phyloP scores from a whole-genome alignment of 1,140 invertebrate genomes.

The Dermatophagoides farinae region DNA sequence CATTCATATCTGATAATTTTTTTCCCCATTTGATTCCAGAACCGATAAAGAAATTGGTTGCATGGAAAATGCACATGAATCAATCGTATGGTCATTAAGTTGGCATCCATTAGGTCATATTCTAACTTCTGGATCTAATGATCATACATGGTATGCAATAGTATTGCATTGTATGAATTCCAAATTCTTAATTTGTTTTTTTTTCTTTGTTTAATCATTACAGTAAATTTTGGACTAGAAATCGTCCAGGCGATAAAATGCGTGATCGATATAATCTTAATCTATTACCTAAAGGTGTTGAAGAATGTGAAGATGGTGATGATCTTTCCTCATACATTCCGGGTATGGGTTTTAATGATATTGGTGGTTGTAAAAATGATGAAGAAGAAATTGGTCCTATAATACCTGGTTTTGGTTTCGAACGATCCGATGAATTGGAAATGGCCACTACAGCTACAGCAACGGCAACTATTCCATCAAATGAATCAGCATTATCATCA shows the following conservation, averaged over 20 bases:
- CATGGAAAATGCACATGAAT: slow-evolving; percentile 95
- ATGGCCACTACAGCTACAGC: slow-evolving; percentile 14
- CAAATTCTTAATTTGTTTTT: neutral
- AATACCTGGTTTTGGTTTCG: slow-evolving; percentile 57
- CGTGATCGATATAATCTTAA: slow-evolving; percentile 89
- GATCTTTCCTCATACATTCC: slow-evolving; percentile 41
- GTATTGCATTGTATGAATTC: neutral
- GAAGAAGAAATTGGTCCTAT: slow-evolving; percentile 28
- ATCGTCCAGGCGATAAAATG: slow-evolving; percentile 92
- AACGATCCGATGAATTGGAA: slow-evolving; percentile 29
- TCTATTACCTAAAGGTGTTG: slow-evolving; percentile 50
- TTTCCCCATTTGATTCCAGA: slow-evolving; percentile 31
- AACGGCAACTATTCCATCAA: slow-evolving; percentile 39
- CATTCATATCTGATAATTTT: slow-evolving; percentile 7
- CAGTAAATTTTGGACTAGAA: slow-evolving; percentile 94
- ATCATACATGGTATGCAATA: slow-evolving; percentile 54
- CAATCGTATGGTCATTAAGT: slow-evolving; percentile 91
- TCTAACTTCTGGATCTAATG: slow-evolving; percentile 89
- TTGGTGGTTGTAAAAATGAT: slow-evolving; percentile 16
- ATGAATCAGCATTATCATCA: neutral
- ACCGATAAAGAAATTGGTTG: slow-evolving; percentile 93
- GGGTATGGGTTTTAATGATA: slow-evolving; percentile 81
- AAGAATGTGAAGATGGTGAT: slow-evolving; percentile 46
- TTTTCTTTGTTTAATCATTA: slow-evolving; percentile 10
- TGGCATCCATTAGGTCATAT: slow-evolving; percentile 99